phyloP scores from a whole-genome alignment of 2,113 vertebrate species.

The Paracanthobrama guichenoti region DNA sequence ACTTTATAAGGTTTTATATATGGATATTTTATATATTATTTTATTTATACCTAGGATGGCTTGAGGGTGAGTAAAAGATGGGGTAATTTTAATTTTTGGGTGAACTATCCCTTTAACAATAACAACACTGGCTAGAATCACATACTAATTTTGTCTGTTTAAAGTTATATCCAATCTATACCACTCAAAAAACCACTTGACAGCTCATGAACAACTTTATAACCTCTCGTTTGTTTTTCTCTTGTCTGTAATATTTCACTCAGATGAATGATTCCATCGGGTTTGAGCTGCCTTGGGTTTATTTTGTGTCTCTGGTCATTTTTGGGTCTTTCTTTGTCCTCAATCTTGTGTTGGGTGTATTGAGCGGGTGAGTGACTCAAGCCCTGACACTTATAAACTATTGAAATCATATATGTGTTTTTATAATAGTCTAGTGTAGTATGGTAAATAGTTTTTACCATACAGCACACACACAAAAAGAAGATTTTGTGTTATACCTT shows the following conservation, averaged over 20 bases:
- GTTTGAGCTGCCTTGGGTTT: conserved; percentile 89
- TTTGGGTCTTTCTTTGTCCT: conserved; percentile 95
- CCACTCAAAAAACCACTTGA: not conserved
- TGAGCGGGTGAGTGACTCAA: conserved; percentile 83
- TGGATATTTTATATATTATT: no score
- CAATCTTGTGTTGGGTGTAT: conserved; percentile 90
- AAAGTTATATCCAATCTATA: not conserved
- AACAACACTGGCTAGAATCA: no score
- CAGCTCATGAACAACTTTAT: not conserved
- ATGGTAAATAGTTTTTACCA: not conserved
- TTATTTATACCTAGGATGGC: no score
- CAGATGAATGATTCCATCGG: conserved; percentile 94
- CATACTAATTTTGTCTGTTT: not conserved
- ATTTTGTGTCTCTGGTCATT: conserved; percentile 91
- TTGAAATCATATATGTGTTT: not conserved
- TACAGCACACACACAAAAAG: not conserved
- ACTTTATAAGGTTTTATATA: no score
- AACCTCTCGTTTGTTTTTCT: not conserved
- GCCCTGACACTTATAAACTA: not conserved
- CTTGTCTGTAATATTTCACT: not conserved
- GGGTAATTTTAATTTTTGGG: no score
- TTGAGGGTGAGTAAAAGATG: no score
- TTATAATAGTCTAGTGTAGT: not conserved
- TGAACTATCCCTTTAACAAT: no score
- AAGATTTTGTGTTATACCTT: no score